A percentile compares a stretch with the other conserved stretches of the same genome.
phyloP scores from a whole-genome alignment of 2,113 vertebrate species.

The Nothocercus nigrocapillus region DNA sequence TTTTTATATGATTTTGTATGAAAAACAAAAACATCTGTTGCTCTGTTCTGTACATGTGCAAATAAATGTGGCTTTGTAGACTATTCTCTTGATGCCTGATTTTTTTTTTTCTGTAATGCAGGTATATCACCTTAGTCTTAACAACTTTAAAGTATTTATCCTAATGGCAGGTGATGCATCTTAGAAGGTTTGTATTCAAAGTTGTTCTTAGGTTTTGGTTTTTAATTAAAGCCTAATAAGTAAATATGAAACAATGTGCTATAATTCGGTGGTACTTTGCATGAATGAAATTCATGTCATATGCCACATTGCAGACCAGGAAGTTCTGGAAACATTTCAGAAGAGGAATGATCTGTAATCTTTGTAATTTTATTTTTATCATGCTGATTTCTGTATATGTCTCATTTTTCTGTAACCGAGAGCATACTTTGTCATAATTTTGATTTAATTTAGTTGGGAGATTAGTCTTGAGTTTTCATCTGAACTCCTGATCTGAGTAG shows the following conservation, averaged over 20 bases:
- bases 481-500: neutral
- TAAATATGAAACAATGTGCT: neutral
- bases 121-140: neutral
- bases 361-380: neutral
- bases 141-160: neutral
- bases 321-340: neutral
- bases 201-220: neutral
- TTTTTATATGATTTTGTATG: conserved; percentile 82
- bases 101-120: conserved; percentile 24
- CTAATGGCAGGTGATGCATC: neutral
- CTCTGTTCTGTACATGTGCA: conserved; percentile 80
- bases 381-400: accelerated
- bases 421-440: neutral
- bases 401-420: neutral
- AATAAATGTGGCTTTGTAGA: conserved; percentile 85
- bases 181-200: neutral
- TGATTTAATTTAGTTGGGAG: neutral
- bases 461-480: neutral
- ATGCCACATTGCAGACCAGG: neutral
- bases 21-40: conserved; percentile 71
- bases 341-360: neutral
- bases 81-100: conserved; percentile 51
- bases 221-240: neutral
- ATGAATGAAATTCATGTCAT: neutral
- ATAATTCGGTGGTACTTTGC: neutral